These are phyloP conservation scores for Stomatorhinus ivindoensis DNA, from an alignment of 2,113 vertebrate species.

Conservation along the genomic window DNA sequence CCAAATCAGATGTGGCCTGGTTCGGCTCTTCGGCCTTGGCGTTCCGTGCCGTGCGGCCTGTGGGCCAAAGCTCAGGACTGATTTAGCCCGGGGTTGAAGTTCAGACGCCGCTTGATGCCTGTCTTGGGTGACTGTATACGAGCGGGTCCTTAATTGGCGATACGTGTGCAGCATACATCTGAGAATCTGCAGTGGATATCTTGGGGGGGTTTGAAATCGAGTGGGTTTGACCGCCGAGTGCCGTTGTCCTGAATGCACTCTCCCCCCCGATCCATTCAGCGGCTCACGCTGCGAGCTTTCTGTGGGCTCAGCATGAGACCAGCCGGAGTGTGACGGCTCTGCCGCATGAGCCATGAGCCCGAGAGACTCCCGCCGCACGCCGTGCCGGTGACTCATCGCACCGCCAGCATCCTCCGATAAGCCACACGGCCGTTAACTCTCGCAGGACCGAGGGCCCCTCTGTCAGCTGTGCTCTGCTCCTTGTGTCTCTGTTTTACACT, in stretches of 20 bases:
- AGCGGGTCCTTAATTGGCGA: neutral
- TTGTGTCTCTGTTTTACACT: neutral
- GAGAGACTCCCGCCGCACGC: neutral
- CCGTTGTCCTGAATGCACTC: neutral
- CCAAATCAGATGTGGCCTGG: neutral
- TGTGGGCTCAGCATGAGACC: neutral
- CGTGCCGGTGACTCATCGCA: neutral
- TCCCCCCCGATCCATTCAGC: neutral
- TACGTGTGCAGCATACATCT: neutral
- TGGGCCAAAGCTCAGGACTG: neutral
- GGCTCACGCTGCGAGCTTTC: neutral
- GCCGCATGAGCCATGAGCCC: neutral
- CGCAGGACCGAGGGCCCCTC: neutral
- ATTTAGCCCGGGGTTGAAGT: neutral
- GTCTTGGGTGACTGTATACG: neutral
- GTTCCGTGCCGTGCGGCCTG: neutral
- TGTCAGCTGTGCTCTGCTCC: neutral
- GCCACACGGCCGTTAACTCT: neutral
- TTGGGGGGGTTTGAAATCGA: neutral
- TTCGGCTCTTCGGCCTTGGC: neutral
- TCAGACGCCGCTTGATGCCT: neutral
- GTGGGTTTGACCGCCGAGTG: neutral
- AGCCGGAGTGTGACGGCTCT: neutral
- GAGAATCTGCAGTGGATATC: neutral
- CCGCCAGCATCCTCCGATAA: neutral